Base-by-base conservation (phyloP, 1,140 invertebrate genomes). In the Propsilocerus akamusi region DNA sequence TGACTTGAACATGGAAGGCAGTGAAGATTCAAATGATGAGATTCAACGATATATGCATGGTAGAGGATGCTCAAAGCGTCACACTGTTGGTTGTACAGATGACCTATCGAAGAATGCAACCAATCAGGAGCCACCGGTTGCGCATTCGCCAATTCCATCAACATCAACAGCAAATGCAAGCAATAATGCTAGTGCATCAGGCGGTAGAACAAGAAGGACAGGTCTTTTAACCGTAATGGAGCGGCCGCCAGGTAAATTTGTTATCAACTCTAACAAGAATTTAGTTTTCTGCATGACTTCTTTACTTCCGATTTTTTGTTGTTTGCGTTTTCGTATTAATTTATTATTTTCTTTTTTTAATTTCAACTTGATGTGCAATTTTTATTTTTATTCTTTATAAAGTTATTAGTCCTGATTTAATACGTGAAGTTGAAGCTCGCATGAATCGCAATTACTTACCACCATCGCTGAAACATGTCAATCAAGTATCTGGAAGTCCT, bases 361-460 rank as follows among this genome's bases (percentile, higher is more conserved):
- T 47, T 34, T 24, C 46, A 28, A 24, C 14, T 50, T 50, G 48
- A 37, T 25, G 23, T 48, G 10, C 54, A 49, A 10, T 26, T 51
- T 52, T 49, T 52, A n/a, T 51, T 23, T 53, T 54, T 53, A 41
- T 54, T 48, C 37, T 37, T 51, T 46, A 14, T 26, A 46, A 69
- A 87, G 86, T 86, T 60, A 86, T 88, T 70, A 86, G 82, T 65
- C 83, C 83, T 53, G 84, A 90, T 65, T 69, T 89, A 63, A 78
- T 87, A 56, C 78, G 82, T 72, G 86, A 89, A 64, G 86, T 89
- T 52, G 86, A 89, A 72, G 81, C 80, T 61, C 76, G 86, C 61
- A 90, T 91, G 85, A 84, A 86, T 60, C 74, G 85, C 56, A 76
- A 80, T 62, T 82, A 84, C 60, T 66, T 80, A 48, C 81, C 81